Evolutionary conservation across 2,888 invertebrate species (phyloP), one percentile per base, ranked within the genome.

Genomic region (Trachelus iudaicus): DNA sequence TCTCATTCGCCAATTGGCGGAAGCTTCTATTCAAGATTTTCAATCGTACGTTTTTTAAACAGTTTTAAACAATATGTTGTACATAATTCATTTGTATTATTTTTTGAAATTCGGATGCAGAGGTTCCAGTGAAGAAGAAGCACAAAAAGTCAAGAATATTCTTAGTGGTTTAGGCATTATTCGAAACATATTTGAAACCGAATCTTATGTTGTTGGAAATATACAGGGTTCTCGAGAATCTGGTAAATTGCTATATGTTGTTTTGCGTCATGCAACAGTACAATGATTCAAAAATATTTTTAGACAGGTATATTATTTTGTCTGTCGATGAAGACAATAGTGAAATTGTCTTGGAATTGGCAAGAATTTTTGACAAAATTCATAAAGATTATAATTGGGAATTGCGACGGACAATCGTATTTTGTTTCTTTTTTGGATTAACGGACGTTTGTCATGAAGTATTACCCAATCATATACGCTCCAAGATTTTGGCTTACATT

Each of bases 301-400:
- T 79, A 91, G 91, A 91, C 76, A 90, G 90, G 82, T 90, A 87
- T 76, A 80, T 91, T 37, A 83, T 90, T 56, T 69, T 91, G 69
- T 89, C 90, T 4, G 86, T 85, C 4, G 87, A 83, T 73, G 86
- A 85, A 3, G 86, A 89, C 40, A 88, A 88, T 40, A 85, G 88
- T 33, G 79, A 81, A 11, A 73, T 90, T 23, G 84, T 85, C 9
- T 79, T 89, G 13, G 82, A 89, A 79, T 79, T 91, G 69, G 86
- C 87, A 1, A 86, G 82, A 78, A 81, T 83, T 69, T 79, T 91
- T 4, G 85, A 87, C 69, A 77, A 81, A 73, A 83, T 90, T 69
- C 83, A 83, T 33, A 74, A 76, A 3, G 85, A 85, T 71, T 81
- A 83, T 23, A 77, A 77, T 15, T 91, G 91, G 91, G 82, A 80